These are phyloP conservation scores for Malacoctenus gilli DNA, from an alignment of 2,797 vertebrate species.

Conservation along the genomic window DNA sequence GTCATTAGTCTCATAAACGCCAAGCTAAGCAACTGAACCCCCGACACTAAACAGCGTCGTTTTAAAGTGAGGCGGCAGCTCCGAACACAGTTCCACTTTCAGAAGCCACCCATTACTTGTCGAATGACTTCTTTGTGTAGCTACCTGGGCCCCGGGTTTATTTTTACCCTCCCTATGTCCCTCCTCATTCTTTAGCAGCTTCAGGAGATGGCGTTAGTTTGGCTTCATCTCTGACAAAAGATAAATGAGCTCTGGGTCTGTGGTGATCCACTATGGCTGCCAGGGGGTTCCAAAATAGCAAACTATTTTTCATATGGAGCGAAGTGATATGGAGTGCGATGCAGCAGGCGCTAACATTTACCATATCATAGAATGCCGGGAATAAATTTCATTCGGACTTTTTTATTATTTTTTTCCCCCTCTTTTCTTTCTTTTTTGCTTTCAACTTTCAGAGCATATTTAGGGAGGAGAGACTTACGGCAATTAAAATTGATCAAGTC, in stretches of 20 bases:
- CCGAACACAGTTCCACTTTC: constrained; percentile 84
- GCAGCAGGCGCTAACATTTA: constrained; percentile 94
- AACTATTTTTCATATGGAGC: constrained; percentile 99
- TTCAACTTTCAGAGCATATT: constrained; percentile 74
- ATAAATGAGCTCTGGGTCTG: constrained; percentile 99
- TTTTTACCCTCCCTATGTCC: constrained; percentile 93
- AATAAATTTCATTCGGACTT: constrained; percentile 87
- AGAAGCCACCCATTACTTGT: constrained; percentile 89
- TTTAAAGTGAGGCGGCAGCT: constrained; percentile 59
- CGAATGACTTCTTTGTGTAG: constrained; percentile 85
- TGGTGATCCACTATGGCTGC: constrained; percentile 96
- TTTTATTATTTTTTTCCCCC: constrained; percentile 76
- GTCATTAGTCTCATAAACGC: constrained; percentile 39
- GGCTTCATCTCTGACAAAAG: constrained; percentile 99
- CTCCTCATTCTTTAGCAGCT: constrained; percentile 95
- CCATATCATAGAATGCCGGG: constrained; percentile 85
- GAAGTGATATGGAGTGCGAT: constrained; percentile 94
- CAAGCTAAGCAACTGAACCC: constrained; percentile 41
- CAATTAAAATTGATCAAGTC: constrained; percentile 67
- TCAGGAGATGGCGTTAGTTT: constrained; percentile 95
- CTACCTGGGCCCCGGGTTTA: constrained; percentile 88
- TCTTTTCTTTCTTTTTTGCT: constrained; percentile 77
- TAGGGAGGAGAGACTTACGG: constrained; percentile 53
- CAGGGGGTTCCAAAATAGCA: constrained; percentile 99
- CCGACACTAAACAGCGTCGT: constrained; percentile 64